phyloP scores from a whole-genome alignment of 2,797 vertebrate species.

The Coccyzus lansbergi region DNA sequence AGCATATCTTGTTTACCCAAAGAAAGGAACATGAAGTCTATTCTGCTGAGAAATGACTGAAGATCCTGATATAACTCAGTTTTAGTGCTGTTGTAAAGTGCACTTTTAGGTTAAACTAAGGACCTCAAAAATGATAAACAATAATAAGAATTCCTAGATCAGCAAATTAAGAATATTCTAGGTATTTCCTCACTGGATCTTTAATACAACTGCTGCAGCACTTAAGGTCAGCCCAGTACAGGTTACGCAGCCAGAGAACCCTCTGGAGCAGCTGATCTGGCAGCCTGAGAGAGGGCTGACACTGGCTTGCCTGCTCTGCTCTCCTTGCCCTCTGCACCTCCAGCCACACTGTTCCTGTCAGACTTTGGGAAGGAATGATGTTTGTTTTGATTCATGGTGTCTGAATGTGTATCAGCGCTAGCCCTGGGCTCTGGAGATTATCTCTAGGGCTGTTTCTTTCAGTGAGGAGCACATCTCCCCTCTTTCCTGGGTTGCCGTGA shows the following conservation, averaged over 20 bases:
- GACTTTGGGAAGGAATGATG: background rate
- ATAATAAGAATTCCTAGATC: background rate
- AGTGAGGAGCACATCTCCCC: background rate
- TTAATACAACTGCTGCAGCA: background rate
- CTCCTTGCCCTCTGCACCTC: background rate
- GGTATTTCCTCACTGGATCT: background rate
- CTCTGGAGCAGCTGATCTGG: background rate
- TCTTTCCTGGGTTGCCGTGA: background rate
- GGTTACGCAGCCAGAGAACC: background rate
- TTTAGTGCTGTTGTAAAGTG: conserved; percentile 29
- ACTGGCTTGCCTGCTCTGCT: background rate
- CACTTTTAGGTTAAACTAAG: background rate
- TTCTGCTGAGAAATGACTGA: conserved; percentile 14
- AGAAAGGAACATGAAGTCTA: background rate
- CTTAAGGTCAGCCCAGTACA: background rate
- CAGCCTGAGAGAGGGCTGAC: background rate
- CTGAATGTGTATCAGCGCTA: background rate
- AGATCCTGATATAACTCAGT: conserved; percentile 31
- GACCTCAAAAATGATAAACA: background rate
- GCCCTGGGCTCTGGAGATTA: background rate
- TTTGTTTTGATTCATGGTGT: background rate
- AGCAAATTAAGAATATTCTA: background rate
- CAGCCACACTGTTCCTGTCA: background rate
- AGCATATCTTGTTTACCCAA: background rate
- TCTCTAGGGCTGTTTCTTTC: background rate